Base-by-base conservation (phyloP, 1,140 invertebrate genomes). In the Aphelenchoides fujianensis region DNA sequence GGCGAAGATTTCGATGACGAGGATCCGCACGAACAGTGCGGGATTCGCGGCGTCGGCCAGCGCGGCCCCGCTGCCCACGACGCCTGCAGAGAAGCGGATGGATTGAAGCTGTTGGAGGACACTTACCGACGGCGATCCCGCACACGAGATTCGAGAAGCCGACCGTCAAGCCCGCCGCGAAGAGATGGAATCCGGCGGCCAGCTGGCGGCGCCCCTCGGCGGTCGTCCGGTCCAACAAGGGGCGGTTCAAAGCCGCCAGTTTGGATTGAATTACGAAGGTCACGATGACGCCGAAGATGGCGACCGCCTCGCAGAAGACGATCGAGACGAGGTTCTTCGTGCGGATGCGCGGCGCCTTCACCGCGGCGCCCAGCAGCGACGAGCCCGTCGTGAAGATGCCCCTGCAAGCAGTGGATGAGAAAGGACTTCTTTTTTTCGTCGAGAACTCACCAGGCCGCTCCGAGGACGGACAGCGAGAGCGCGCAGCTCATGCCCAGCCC, bases 1-100 rank as follows among this genome's bases (percentile, higher is more conserved):
- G n/a, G n/a, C n/a, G n/a, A n/a, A n/a, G 85, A 97, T 98, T 88
- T 98, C 95, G 54, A 98, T 91, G 85, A 98, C 96, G 5, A 98
- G 89, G 85, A 98, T 95, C 86, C 96, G 96, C 12, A 98, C 94
- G 84, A 98, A 98, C 2, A 97, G 89, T 98, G 95, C n/a, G n/a
- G n/a, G n/a, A n/a, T n/a, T n/a, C n/a, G n/a, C n/a, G n/a, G n/a
- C n/a, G n/a, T n/a, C n/a, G 68, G 95, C 90, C 1, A 98, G 88
- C 27, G 95, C 95, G 68, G 95, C 95, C 74, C 94, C 94, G 41
- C 94, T 96, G 19, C 89, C 95, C 57, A 98, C 94, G 80, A 97
- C 91, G 28, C 95, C 95, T 31, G 97, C 94, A 80, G 92, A 91
- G n/a, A n/a, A n/a, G n/a, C n/a, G n/a, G n/a, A n/a, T n/a, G n/a